phyloP scores from a whole-genome alignment of 2,113 vertebrate genomes.

The Centrocercus urophasianus region DNA sequence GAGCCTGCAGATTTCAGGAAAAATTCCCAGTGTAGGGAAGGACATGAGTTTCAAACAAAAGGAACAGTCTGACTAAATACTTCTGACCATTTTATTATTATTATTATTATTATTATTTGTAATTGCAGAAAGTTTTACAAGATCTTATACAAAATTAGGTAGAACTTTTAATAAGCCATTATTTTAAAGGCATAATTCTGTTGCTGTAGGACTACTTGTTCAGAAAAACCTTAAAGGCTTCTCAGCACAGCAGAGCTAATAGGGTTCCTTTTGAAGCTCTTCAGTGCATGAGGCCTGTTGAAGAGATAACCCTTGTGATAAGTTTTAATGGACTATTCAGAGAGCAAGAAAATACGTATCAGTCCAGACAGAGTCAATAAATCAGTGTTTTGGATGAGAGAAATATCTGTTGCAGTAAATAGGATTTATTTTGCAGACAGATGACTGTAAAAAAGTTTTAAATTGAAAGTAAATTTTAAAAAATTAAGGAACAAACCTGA shows the following conservation, averaged over 20 bases:
- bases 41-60: constrained; percentile 16
- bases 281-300: background rate
- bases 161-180: background rate
- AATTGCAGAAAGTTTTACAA: background rate
- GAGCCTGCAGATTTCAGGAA: constrained; percentile 9
- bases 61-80: background rate
- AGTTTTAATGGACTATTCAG: background rate
- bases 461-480: background rate
- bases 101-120: too few species aligned
- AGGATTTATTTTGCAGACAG: constrained; percentile 27
- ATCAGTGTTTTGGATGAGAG: background rate
- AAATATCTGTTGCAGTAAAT: constrained; percentile 5
- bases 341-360: background rate
- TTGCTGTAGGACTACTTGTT: background rate
- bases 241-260: background rate
- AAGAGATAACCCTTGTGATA: background rate
- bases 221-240: background rate
- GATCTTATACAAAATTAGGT: background rate
- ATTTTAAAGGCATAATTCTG: constrained; percentile 5
- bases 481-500: background rate
- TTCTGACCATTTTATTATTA: background rate
- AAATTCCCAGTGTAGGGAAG: background rate
- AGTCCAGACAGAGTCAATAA: constrained; percentile 33
- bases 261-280: background rate
- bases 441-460: background rate